These are phyloP conservation scores for Amblyjoppa fuscipennis DNA, from an alignment of 2,888 invertebrate species.

Conservation along the genomic window DNA sequence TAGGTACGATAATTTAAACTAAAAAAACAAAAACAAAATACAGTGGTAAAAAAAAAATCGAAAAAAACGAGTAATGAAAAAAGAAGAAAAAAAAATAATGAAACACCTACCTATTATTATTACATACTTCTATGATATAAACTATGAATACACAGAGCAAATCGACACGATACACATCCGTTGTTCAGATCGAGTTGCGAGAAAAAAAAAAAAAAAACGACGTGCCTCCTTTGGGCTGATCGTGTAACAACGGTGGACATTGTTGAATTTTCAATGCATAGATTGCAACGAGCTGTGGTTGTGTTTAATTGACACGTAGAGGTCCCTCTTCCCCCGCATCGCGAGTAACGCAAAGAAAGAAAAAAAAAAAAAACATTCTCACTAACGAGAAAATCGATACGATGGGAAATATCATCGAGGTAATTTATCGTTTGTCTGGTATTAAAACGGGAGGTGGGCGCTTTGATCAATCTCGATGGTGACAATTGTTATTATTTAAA, in stretches of 20 bases:
- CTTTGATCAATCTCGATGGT: constrained; percentile 80
- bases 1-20: constrained; percentile 59
- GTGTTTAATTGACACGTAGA: constrained; percentile 71
- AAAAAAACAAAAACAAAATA: constrained; percentile 25
- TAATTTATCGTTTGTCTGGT: constrained; percentile 55
- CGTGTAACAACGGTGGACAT: constrained; percentile 36
- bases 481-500: constrained; percentile 81
- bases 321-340: constrained; percentile 8
- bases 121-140: constrained; percentile 61
- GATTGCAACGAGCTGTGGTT: constrained; percentile 67
- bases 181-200: constrained; percentile 55
- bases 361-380: constrained; percentile 23
- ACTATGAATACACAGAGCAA: constrained; percentile 44
- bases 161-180: constrained; percentile 51
- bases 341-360: constrained; percentile 11
- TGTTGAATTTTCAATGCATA: constrained; percentile 61
- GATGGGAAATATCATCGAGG: constrained; percentile 54
- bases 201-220: constrained; percentile 27
- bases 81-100: constrained; percentile 30
- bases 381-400: constrained; percentile 15
- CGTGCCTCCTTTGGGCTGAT: constrained; percentile 49
- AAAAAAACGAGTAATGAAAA: constrained; percentile 1
- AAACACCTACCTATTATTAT: constrained; percentile 58
- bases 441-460: constrained; percentile 75
- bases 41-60: constrained; percentile 38